phyloP scores from a whole-genome alignment of 2,888 invertebrate genomes.

The Psylliodes chrysocephalus region DNA sequence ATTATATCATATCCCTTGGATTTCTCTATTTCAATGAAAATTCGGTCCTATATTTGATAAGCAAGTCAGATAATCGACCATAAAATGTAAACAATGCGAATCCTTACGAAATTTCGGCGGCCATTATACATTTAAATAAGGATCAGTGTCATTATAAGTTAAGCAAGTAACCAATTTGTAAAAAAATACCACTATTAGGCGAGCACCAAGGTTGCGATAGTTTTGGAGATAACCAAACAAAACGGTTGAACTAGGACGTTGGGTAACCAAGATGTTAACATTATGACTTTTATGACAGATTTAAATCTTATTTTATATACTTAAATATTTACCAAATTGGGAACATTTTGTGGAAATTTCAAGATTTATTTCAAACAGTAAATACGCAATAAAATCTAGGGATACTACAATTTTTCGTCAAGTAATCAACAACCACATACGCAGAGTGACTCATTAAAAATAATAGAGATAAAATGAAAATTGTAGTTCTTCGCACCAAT shows the following conservation, averaged over 20 bases:
- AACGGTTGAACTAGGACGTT: background rate
- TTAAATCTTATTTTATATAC: too few species aligned
- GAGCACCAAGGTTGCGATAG: background rate
- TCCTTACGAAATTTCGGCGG: background rate
- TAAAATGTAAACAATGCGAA: background rate
- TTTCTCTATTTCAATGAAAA: background rate
- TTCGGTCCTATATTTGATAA: background rate
- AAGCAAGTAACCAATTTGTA: conserved; percentile 15
- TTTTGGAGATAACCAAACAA: background rate
- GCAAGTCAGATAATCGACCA: background rate
- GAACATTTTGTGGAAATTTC: too few species aligned
- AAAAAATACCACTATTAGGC: conserved; percentile 10
- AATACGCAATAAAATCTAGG: too few species aligned
- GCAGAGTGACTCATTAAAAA: too few species aligned
- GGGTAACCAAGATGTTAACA: background rate
- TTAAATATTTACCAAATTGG: too few species aligned
- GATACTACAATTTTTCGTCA: too few species aligned
- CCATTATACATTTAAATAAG: conserved; percentile 8
- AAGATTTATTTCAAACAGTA: too few species aligned
- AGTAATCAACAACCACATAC: too few species aligned
- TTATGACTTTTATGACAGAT: too few species aligned
- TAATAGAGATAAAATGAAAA: too few species aligned
- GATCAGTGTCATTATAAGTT: conserved; percentile 18
- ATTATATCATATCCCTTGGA: background rate
- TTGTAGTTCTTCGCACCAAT: too few species aligned